Conservation (phyloP, 2,888 invertebrate species). For the Abscondita cerata region DNA sequence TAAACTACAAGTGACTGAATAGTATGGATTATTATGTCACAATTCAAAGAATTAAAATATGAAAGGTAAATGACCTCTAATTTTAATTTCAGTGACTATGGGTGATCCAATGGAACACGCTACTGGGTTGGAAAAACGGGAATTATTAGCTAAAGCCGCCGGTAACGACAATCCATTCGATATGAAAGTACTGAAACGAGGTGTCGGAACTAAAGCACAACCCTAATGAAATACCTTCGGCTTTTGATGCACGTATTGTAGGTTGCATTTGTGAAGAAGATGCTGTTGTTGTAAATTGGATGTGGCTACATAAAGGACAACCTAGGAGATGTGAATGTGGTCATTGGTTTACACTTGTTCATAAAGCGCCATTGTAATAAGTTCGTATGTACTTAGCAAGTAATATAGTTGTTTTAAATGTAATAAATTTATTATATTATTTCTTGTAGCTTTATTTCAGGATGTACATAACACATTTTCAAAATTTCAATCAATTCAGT, state of each 20-base stretch:
- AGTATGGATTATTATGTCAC: not conserved
- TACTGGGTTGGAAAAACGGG: constrained; percentile 91
- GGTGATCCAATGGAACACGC: constrained; percentile 92
- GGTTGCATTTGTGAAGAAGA: constrained; percentile 98
- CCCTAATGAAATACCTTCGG: constrained; percentile 92
- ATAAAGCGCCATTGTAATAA: constrained; percentile 74
- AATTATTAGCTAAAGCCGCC: constrained; percentile 82
- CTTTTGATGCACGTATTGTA: constrained; percentile 86
- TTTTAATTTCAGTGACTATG: constrained; percentile 66
- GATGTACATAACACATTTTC: too few species aligned
- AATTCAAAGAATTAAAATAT: not conserved
- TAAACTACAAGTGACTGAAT: too few species aligned
- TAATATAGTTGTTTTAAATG: constrained; percentile 50
- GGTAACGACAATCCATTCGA: constrained; percentile 90
- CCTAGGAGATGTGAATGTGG: constrained; percentile 96
- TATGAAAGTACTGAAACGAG: constrained; percentile 82
- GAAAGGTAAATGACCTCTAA: not conserved
- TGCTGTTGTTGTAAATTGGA: constrained; percentile 87
- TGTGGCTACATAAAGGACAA: constrained; percentile 91
- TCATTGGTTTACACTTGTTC: constrained; percentile 92
- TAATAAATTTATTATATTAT: constrained; percentile 42
- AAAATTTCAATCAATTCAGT: too few species aligned
- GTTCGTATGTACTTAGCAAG: constrained; percentile 34
- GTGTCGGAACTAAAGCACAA: constrained; percentile 78
- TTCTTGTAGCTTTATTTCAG: too few species aligned